Conservation (phyloP, 37 sponge, comb jelly and placozoan species). For the Petrosia ficiformis region DNA sequence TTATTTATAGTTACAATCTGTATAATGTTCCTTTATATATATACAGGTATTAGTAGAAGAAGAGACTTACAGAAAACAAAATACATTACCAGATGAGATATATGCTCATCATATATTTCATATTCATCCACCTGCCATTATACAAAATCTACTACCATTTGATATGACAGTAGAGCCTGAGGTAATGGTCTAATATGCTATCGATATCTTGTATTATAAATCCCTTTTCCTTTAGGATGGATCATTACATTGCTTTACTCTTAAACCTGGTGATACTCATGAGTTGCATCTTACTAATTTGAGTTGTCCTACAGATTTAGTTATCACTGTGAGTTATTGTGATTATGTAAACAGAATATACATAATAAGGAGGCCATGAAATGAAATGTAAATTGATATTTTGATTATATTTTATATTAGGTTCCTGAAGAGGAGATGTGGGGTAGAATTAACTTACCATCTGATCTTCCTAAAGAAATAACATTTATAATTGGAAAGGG, state of each 20-base stretch:
- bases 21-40: neutral
- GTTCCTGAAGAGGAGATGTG: neutral
- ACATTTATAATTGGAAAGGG: slow-evolving; percentile 9
- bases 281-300: neutral
- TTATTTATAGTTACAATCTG: neutral
- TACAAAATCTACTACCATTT: slow-evolving; percentile 74
- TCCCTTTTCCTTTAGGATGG: neutral
- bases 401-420: slow-evolving; percentile 4
- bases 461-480: slow-evolving; percentile 13
- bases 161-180: slow-evolving; percentile 26
- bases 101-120: slow-evolving; percentile 71
- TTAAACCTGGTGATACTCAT: neutral
- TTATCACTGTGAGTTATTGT: neutral
- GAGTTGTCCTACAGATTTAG: neutral
- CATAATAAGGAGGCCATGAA: neutral
- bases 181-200: slow-evolving; percentile 12
- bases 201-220: neutral
- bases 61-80: slow-evolving; percentile 40
- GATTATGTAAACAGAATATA: neutral
- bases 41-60: slow-evolving; percentile 40
- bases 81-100: slow-evolving; percentile 14
- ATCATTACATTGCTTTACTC: neutral
- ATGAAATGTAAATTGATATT: neutral
- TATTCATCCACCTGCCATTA: slow-evolving; percentile 54
- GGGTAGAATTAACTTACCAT: slow-evolving; percentile 30